Base-by-base conservation (phyloP, 2,113 vertebrate genomes). In the Zosterops borbonicus region DNA sequence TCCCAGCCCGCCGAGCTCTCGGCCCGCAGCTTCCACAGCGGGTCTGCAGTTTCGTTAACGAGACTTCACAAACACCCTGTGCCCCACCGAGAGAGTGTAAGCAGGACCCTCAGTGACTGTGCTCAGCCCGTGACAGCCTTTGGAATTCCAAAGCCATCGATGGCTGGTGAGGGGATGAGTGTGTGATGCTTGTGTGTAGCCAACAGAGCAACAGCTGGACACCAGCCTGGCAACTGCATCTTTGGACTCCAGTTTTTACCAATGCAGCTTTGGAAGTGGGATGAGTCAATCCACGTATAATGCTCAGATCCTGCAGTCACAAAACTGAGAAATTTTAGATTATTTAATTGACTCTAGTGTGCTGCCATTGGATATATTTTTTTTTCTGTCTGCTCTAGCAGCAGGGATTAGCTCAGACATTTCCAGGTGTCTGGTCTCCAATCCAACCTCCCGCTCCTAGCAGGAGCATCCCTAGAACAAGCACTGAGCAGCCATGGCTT, bases 231-330 rank as follows among this genome's bases (percentile, higher is more conserved):
- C 33, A 79, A 18, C 31, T 65, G 39, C 33, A 7, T 39, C 25
- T 78, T 83, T 60, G 37, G 29, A 20, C 9, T 79, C 50, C 33
- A 11, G 6, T 28, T 89, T 69, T 69, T 49, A 41, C 23, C 49
- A n/a, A 5, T 15, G 14, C 31, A 63, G 41, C 12, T 86, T 59
- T 47, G 67, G 39, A n/a, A 58, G 25, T 6, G 2, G 44, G 31
- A 69, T 1, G 2, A 58, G 19, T 46, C 60, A 59, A 74, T 55
- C 60, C 41, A 25, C 0, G 0, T 29, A 6, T 22, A 37, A 19
- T 27, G 28, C 19, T 83, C 3, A 1, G 20, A 55, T 67, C 29
- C 47, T 52, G 29, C 20, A 60, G 50, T 46, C 33, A 25, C 16
- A 37, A 31, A 60, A n/a, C 7, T 0, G 6, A 65, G 46, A 83